A percentile compares a stretch with the other conserved stretches of the same genome.
Evolutionary conservation across 2,888 invertebrate genomes (phyloP).

Genomic region (Brachyptera putata): DNA sequence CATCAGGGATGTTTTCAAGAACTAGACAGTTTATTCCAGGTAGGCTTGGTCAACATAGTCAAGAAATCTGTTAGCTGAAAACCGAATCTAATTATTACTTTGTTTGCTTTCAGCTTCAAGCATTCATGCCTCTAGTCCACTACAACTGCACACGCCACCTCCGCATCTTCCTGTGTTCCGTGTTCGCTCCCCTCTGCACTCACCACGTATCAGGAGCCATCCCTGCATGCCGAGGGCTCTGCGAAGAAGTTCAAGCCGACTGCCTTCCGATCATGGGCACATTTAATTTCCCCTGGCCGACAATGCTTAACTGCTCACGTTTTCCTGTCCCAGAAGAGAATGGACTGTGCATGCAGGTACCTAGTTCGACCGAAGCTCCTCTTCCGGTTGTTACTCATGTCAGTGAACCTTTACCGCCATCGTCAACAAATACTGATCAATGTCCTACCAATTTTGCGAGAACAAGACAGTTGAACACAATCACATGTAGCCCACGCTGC

Average conservation of each 20-base stretch:
- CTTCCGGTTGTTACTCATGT: constrained; percentile 15
- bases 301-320: constrained; percentile 69
- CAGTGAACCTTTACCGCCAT: constrained; percentile 48
- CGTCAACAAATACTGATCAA: constrained; percentile 40
- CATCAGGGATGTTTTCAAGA: too few relatives aligned
- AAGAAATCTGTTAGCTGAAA: too few relatives aligned
- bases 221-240: constrained; percentile 80
- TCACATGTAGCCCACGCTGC: constrained; percentile 53
- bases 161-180: constrained; percentile 83
- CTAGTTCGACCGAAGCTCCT: constrained; percentile 32
- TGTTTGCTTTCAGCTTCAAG: constrained; percentile 58
- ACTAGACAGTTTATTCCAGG: too few relatives aligned
- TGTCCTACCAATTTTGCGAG: constrained; percentile 60
- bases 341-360: constrained; percentile 71
- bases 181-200: constrained; percentile 87
- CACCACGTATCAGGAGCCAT: constrained; percentile 80
- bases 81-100: too few relatives aligned
- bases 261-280: constrained; percentile 65
- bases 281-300: constrained; percentile 63
- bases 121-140: constrained; percentile 67
- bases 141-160: constrained; percentile 77
- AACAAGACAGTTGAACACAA: constrained; percentile 51
- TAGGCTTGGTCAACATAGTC: too few relatives aligned
- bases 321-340: constrained; percentile 70
- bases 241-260: constrained; percentile 69